Evolutionary conservation across 2,888 invertebrate genomes (phyloP), one percentile per base, ranked within the genome.

Genomic region (Netelia virgata): DNA sequence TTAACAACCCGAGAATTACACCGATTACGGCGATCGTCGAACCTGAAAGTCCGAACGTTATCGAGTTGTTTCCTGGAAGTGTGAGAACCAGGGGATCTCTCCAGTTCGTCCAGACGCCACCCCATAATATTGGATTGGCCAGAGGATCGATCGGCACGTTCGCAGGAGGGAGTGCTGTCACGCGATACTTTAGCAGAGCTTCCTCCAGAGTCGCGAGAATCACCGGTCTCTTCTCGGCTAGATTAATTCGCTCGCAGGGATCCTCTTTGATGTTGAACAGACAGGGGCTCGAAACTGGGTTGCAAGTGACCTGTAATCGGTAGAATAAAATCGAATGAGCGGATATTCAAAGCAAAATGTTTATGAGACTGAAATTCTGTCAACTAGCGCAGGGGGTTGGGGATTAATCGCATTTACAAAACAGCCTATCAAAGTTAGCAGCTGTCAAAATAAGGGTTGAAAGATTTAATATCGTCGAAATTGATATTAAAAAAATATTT

Each of bases 21-120:
- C 86, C 89, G 16, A 88, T 87, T 0, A 89, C 72, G 16, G 87
- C 88, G 20, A 90, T 87, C 18, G 86, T 79, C 18, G 87, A 73
- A 10, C 88, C 88, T 28, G 88, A 82, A n/a, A 90, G 20, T n/a
- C 53, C 66, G 20, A 78, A 77, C n/a, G 59, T 61, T 66, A 18
- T 73, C 66, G 36, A 64, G 41, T 50, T 47, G n/a, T 68, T 28
- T 3, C n/a, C 28, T 9, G 59, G 61, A 9, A 3, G 10, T 9
- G 53, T 43, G 16, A 57, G 2, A 53, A 75, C 83, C 47, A 68
- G 3, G 0, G 79, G 79, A 70, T 96, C 95, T 88, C 93, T 91
- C 96, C 96, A 96, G 87, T 93, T 94, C 1, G 94, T 94, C 96
- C 96, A 96, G 0, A 94, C 94, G 72, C 94, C 94, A 73, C 95